Evolutionary conservation across 2,113 vertebrate genomes (phyloP).

Genomic region (Myrmophylax atrothorax): DNA sequence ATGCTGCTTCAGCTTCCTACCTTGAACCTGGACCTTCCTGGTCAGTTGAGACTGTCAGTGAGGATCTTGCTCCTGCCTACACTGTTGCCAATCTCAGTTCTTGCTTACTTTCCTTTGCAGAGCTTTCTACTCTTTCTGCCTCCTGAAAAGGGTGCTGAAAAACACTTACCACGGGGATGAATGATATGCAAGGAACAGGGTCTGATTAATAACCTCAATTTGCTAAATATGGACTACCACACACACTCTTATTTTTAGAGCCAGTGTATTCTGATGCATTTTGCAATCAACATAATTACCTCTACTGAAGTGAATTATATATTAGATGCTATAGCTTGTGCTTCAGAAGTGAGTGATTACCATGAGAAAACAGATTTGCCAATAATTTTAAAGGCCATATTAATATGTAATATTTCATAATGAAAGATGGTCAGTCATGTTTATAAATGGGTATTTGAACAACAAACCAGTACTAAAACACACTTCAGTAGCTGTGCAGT

Average conservation of each 20-base stretch:
- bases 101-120: not conserved
- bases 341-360: constrained; percentile 12
- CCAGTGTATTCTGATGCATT: constrained; percentile 31
- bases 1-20: not conserved
- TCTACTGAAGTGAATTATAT: constrained; percentile 21
- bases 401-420: not conserved
- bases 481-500: not conserved
- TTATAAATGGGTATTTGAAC: not conserved
- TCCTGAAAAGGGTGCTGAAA: not conserved
- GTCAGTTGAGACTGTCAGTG: not conserved
- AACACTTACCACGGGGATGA: not conserved
- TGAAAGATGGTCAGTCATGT: not conserved
- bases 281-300: constrained; percentile 55
- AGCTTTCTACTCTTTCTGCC: not conserved
- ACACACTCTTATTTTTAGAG: constrained; percentile 43
- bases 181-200: not conserved
- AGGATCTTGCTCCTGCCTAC: not conserved
- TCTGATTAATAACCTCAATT: constrained; percentile 44
- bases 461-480: not conserved
- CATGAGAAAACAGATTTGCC: not conserved
- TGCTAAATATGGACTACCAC: constrained; percentile 37
- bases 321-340: not conserved
- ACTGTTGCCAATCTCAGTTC: not conserved
- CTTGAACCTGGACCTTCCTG: not conserved
- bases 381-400: not conserved